phyloP scores from a whole-genome alignment of 2,113 vertebrate species.

The Catharus bicknelli region DNA sequence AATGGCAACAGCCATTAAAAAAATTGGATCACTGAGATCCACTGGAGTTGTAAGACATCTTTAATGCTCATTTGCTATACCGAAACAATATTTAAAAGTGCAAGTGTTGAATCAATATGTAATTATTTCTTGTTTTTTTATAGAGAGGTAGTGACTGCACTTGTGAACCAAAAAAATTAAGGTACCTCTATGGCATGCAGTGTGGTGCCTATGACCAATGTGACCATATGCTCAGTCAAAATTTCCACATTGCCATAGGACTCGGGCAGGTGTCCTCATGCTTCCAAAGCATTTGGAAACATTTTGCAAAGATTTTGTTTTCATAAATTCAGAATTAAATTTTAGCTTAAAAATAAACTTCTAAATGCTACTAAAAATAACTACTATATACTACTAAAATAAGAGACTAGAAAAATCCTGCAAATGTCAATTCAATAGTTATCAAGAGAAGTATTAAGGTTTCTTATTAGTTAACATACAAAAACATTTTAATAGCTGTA shows the following conservation, averaged over 20 bases:
- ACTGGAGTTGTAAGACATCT: not conserved
- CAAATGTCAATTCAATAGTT: not conserved
- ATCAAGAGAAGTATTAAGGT: not conserved
- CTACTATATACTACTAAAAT: not conserved
- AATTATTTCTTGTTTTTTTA: not conserved
- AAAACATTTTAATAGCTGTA: not conserved
- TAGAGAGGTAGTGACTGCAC: rapidly evolving
- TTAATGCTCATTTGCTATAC: not conserved
- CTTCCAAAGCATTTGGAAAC: not conserved
- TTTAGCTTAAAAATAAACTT: not conserved
- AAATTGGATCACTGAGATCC: not conserved
- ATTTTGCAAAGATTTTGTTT: not conserved
- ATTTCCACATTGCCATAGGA: not conserved
- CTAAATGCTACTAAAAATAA: not conserved
- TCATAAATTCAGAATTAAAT: not conserved
- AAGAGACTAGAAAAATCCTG: not conserved
- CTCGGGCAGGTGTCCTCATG: not conserved
- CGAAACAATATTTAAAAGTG: not conserved
- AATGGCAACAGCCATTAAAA: not conserved
- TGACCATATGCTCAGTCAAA: not conserved
- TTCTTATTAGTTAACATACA: not conserved
- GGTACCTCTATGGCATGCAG: not conserved
- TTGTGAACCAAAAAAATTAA: not conserved
- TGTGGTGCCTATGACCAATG: too few relatives aligned
- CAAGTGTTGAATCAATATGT: not conserved